phyloP scores from a whole-genome alignment of 2,113 vertebrate species.

The Burhinus oedicnemus region DNA sequence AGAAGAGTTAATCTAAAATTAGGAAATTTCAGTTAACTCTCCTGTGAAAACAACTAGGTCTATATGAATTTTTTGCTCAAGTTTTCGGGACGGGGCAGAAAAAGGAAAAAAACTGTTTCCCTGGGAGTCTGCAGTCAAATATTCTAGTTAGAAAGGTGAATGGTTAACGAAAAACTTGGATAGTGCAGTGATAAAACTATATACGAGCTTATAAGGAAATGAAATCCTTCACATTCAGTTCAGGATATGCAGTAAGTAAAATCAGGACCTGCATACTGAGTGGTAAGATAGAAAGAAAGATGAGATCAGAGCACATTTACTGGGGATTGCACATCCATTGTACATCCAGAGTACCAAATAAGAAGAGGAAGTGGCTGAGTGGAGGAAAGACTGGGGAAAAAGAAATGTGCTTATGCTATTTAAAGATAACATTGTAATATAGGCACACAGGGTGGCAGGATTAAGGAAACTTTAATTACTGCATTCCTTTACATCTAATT shows the following conservation, averaged over 20 bases:
- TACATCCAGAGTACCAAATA: background rate
- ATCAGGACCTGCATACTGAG: background rate
- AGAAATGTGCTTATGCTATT: background rate
- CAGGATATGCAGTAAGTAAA: background rate
- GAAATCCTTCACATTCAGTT: conserved; percentile 29
- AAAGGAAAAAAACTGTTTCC: conserved; percentile 3
- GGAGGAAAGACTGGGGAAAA: background rate
- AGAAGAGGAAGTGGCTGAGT: background rate
- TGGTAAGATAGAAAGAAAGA: background rate
- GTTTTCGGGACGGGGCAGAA: background rate
- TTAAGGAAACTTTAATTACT: conserved; percentile 42
- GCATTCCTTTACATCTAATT: background rate
- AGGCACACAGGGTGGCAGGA: background rate
- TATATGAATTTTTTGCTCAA: background rate
- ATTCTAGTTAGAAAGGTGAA: conserved; percentile 42
- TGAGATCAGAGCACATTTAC: background rate
- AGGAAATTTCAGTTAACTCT: background rate
- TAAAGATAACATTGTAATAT: conserved; percentile 42
- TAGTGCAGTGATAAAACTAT: conserved; percentile 7
- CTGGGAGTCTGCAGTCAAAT: background rate
- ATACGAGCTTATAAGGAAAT: background rate
- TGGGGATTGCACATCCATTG: background rate
- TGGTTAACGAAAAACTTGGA: conserved; percentile 42
- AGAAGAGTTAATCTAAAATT: background rate
- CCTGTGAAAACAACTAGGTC: background rate